phyloP scores from a whole-genome alignment of 2,113 vertebrate genomes.

The Chlamydotis undulata region DNA sequence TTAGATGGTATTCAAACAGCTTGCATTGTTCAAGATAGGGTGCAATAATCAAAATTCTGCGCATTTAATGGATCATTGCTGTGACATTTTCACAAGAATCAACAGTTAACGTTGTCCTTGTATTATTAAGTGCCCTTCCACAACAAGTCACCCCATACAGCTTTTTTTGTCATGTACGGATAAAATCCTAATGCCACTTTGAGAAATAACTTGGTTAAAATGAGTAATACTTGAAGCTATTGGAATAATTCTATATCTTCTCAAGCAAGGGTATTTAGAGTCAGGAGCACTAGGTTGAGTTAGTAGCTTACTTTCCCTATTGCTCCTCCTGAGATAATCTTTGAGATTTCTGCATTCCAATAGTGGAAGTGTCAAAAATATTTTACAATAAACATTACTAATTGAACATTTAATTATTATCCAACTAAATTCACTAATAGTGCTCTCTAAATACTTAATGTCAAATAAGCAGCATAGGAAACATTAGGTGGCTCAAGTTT shows the following conservation, averaged over 20 bases:
- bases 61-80: not conserved
- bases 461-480: not conserved
- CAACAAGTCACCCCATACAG: not conserved
- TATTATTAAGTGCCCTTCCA: not conserved
- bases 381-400: not conserved
- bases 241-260: not conserved
- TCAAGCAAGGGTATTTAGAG: not conserved
- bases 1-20: not conserved
- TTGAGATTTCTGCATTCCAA: not conserved
- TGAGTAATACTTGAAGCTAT: not conserved
- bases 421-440: not conserved
- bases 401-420: not conserved
- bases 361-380: not conserved
- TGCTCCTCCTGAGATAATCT: not conserved
- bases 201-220: not conserved
- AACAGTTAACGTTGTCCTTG: not conserved
- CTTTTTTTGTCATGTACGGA: not conserved
- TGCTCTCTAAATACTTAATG: not conserved
- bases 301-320: not conserved
- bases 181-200: not conserved
- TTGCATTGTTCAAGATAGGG: not conserved
- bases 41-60: not conserved
- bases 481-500: not conserved
- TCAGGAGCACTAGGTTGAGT: not conserved
- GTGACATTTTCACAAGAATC: not conserved